These are phyloP conservation scores for Drosophila ustulata DNA, from an alignment of 2,888 invertebrate genomes.

Conservation along the genomic window DNA sequence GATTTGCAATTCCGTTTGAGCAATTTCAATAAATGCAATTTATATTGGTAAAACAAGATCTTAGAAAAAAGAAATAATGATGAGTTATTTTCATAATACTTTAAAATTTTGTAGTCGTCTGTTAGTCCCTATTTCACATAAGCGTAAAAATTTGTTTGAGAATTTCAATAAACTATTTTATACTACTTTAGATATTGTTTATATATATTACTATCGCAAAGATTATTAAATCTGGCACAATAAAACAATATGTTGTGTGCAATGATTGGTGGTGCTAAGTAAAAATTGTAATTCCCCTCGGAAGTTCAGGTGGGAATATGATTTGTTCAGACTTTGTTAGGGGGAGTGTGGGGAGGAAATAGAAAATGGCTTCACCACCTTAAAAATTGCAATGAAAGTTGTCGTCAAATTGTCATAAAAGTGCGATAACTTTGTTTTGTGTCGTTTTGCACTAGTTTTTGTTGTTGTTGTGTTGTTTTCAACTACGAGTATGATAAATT, in stretches of 20 bases:
- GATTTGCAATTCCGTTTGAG: background rate
- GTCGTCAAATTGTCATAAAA: slow-evolving; percentile 81
- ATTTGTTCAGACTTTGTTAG: background rate
- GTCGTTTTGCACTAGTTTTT: slow-evolving; percentile 37
- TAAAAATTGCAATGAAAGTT: slow-evolving; percentile 78
- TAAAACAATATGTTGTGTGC: background rate
- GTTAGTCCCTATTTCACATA: no score
- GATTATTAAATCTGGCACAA: background rate
- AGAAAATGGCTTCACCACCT: slow-evolving; percentile 66
- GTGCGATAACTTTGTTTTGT: slow-evolving; percentile 78
- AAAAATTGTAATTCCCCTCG: slow-evolving; percentile 5
- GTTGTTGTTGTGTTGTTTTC: slow-evolving; percentile 43
- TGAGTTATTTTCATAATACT: no score
- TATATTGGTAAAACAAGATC: no score
- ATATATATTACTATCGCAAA: background rate
- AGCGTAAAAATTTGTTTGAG: no score
- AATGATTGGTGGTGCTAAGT: slow-evolving; percentile 3
- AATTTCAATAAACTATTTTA: no score
- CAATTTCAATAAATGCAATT: background rate
- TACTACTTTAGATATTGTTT: background rate
- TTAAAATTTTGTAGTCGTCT: no score
- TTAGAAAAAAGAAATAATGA: background rate
- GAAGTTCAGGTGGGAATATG: background rate
- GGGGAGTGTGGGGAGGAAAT: slow-evolving; percentile 9
- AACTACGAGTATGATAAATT: slow-evolving; percentile 78